A percentile compares a stretch with the other conserved stretches of the same genome.
Evolutionary conservation across 1,140 invertebrate species (phyloP).

Genomic region (Lepidotrigona ventralis): DNA sequence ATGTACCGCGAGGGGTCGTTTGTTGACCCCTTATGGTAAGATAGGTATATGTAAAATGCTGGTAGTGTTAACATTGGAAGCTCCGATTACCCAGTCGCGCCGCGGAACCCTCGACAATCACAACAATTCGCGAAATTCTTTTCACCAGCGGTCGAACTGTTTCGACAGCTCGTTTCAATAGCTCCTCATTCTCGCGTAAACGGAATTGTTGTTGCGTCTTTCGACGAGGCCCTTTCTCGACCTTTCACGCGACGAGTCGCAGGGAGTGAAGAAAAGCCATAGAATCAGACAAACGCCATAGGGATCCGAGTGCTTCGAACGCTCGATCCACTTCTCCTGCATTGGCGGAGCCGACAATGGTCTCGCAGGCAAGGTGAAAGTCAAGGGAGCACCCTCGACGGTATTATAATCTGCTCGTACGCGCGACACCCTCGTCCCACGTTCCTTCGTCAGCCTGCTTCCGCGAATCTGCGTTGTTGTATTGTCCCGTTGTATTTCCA

Average conservation of each 20-base stretch:
- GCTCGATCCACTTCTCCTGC: slow-evolving; percentile 44
- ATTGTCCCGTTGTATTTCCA: slow-evolving; percentile 27
- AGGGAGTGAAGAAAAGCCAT: background rate
- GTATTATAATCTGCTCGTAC: slow-evolving; percentile 40
- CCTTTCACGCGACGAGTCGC: slow-evolving; percentile 14
- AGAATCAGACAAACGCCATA: slow-evolving; percentile 34
- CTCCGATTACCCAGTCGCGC: background rate
- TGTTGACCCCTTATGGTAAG: too few relatives aligned
- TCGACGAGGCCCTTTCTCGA: background rate
- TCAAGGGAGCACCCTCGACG: slow-evolving; percentile 43
- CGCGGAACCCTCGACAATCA: background rate
- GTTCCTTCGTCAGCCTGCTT: slow-evolving; percentile 15
- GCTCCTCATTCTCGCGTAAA: background rate
- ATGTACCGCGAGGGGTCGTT: too few relatives aligned
- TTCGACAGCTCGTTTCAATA: background rate
- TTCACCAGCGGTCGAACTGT: background rate
- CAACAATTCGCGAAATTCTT: background rate
- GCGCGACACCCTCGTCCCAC: slow-evolving; percentile 34
- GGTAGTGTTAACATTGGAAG: too few relatives aligned
- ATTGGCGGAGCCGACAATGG: slow-evolving; percentile 27
- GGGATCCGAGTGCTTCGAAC: slow-evolving; percentile 28
- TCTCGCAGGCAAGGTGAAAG: slow-evolving; percentile 34
- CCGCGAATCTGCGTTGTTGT: slow-evolving; percentile 4
- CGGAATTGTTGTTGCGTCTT: background rate
- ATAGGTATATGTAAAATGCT: too few relatives aligned